Base-by-base conservation (phyloP, 2,113 vertebrate genomes). In the Mormyrus iriodes region DNA sequence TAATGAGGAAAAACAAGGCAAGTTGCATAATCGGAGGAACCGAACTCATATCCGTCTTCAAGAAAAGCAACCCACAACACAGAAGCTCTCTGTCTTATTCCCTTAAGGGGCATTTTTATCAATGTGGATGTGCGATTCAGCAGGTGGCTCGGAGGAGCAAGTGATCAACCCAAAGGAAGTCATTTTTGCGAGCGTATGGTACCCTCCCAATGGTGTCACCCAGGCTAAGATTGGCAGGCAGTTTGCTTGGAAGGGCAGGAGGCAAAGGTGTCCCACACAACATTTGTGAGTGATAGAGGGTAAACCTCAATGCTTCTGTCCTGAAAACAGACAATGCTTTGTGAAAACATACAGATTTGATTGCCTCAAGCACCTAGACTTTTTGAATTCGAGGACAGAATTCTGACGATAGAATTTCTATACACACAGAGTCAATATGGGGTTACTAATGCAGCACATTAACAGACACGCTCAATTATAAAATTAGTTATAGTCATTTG, bases 1-100 rank as follows among this genome's bases (percentile, higher is more conserved):
- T 90, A 90, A 91, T 91, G 88, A 89, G 86, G 90, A 86, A 69
- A 46, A 73, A 87, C 76, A 65, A 49, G 69, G 21, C 27, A 51
- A 82, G 19, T 87, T 85, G 84, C 89, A 89, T 83, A 89, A 86
- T 89, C 49, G 13, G 44, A 85, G 55, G 27, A 10, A 58, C 1
- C 44, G 8, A 61, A 89, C 58, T 85, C 52, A 85, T 48, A 44
- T 85, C 42, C 19, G 13, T 79, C 52, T 61, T 48, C 52, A 82
- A 39, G 31, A 46, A 82, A 27, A 79, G 82, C 88, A 79, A 27
- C 19, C 44, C 31, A 4, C 48, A 69, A 46, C 31, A 76, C 44
- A 19, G 5, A 44, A 19, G 61, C 48, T 53, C 19, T 39, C n/a
- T 53, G 4, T 49, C 7, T 31, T 51, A 3, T 46, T 17, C 31